These are phyloP conservation scores for Drosophila mayri DNA, from an alignment of 1,140 invertebrate species.

Conservation along the genomic window DNA sequence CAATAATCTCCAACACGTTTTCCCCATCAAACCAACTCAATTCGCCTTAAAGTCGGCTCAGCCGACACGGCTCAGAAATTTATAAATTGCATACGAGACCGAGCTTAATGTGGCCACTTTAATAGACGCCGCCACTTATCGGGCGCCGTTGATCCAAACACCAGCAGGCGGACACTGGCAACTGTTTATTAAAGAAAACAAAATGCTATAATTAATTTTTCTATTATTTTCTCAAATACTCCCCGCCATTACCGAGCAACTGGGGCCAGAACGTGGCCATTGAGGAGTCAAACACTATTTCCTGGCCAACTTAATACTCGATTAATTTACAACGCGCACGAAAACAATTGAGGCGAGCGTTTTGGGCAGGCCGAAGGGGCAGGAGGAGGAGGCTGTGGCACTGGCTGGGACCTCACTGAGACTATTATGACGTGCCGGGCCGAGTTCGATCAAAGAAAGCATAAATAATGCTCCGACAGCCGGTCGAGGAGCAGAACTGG, in stretches of 20 bases:
- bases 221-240: conserved; percentile 65
- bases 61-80: conserved; percentile 39
- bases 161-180: conserved; percentile 42
- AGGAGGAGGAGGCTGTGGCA: conserved; percentile 1
- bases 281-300: conserved; percentile 70
- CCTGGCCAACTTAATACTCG: conserved; percentile 66
- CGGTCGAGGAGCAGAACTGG: conserved; percentile 55
- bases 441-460: conserved; percentile 82
- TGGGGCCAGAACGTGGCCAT: conserved; percentile 41
- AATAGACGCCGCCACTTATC: conserved; percentile 64
- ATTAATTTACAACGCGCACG: conserved; percentile 74
- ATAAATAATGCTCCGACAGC: conserved; percentile 70
- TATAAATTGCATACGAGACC: conserved; percentile 69
- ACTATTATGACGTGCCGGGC: conserved; percentile 74
- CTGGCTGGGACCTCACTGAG: conserved; percentile 31
- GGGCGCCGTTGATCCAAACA: conserved; percentile 69
- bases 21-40: conserved; percentile 38
- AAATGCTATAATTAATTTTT: conserved; percentile 78
- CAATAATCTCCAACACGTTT: conserved; percentile 46
- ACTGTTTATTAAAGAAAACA: conserved; percentile 74
- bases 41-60: conserved; percentile 31
- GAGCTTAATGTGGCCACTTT: conserved; percentile 70
- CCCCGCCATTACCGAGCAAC: conserved; percentile 27
- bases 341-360: conserved; percentile 64
- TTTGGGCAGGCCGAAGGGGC: not conserved